phyloP scores from a whole-genome alignment of 2,797 vertebrate genomes.

The Amazona ochrocephala region DNA sequence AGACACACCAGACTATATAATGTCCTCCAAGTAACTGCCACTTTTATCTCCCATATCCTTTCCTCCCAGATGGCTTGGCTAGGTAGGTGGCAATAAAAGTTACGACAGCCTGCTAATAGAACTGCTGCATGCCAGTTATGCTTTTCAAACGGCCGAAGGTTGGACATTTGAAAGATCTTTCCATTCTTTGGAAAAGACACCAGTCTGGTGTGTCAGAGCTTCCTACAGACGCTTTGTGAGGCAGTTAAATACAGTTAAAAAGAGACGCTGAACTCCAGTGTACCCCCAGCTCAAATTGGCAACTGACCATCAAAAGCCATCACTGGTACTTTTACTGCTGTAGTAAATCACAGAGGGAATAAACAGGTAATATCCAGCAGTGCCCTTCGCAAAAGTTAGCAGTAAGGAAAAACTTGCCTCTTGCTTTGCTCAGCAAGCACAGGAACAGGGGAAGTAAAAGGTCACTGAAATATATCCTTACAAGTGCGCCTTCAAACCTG shows the following conservation, averaged over 20 bases:
- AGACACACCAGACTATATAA: neutral
- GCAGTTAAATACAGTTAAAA: neutral
- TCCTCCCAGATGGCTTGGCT: neutral
- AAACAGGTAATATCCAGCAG: neutral
- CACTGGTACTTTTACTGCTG: neutral
- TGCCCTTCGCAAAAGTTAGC: neutral
- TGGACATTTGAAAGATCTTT: neutral
- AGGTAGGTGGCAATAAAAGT: slow-evolving; percentile 11
- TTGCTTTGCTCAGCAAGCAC: neutral
- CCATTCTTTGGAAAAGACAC: neutral
- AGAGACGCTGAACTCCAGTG: neutral
- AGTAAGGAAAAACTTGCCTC: neutral
- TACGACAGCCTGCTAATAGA: slow-evolving; percentile 3
- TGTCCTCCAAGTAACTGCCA: neutral
- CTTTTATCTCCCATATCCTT: neutral
- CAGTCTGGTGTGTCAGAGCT: neutral
- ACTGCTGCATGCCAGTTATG: neutral
- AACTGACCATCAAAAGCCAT: neutral
- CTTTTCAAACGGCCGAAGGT: neutral
- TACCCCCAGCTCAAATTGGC: neutral
- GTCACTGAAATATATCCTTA: neutral
- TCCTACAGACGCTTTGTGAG: neutral
- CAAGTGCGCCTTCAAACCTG: neutral
- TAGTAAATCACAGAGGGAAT: neutral
- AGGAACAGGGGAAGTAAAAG: neutral